Conservation (phyloP, 2,888 invertebrate genomes). For the Drosophila neonasuta region DNA sequence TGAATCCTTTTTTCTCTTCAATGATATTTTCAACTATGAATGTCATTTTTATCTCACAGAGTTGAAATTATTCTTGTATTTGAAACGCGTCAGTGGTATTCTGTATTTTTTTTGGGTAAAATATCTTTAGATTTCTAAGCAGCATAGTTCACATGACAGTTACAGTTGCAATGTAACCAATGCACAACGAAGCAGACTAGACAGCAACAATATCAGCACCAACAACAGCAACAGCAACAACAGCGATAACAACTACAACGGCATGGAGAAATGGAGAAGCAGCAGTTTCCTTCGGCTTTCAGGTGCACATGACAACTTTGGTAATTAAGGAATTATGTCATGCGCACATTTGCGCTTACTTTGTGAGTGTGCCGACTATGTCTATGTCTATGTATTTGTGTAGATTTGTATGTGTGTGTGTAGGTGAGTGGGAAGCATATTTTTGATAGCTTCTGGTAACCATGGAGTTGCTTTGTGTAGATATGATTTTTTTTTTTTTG, state of each 20-base stretch:
- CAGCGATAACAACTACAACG: neutral
- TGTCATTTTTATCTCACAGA: neutral
- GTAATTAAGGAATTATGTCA: constrained; percentile 77
- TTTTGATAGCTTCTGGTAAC: constrained; percentile 60
- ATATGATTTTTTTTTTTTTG: constrained; percentile 13
- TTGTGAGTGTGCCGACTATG: constrained; percentile 3
- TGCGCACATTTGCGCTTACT: constrained; percentile 54
- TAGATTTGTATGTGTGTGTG: neutral
- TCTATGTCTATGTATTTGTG: neutral
- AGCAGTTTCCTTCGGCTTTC: constrained; percentile 20
- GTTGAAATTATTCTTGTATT: neutral
- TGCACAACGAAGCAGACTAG: constrained; percentile 4
- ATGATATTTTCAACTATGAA: neutral
- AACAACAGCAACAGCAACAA: constrained; percentile 1
- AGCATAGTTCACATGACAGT: constrained; percentile 31
- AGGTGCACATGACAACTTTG: constrained; percentile 69
- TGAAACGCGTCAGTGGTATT: neutral
- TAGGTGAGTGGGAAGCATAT: constrained; percentile 3
- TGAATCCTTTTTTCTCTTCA: neutral
- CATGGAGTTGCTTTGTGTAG: constrained; percentile 43
- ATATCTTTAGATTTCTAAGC: too few species aligned
- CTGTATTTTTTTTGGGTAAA: too few species aligned
- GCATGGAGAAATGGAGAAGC: constrained; percentile 12
- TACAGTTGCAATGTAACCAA: constrained; percentile 11
- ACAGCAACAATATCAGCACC: constrained; percentile 2